phyloP scores from a whole-genome alignment of 1,140 invertebrate species.

The Temnothorax curvispinosus region DNA sequence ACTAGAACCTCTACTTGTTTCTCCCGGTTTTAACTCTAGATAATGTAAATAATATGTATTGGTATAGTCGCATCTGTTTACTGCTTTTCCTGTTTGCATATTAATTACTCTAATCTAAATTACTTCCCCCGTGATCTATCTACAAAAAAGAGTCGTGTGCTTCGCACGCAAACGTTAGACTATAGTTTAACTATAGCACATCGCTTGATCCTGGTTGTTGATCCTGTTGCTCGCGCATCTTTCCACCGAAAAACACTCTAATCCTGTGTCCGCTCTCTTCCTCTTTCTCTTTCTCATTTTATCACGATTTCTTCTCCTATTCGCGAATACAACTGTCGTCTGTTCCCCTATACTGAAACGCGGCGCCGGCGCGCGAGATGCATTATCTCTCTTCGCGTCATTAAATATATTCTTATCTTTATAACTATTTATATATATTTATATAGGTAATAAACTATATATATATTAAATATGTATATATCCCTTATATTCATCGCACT shows the following conservation, averaged over 20 bases:
- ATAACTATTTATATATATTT: slow-evolving; percentile 74
- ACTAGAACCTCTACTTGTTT: slow-evolving; percentile 82
- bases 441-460: slow-evolving; percentile 81
- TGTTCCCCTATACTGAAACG: slow-evolving; percentile 47
- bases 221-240: slow-evolving; percentile 69
- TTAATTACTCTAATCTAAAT: slow-evolving; percentile 70
- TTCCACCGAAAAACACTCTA: slow-evolving; percentile 25
- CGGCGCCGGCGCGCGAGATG: slow-evolving; percentile 40
- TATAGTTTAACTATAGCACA: slow-evolving; percentile 45
- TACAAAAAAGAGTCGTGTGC: slow-evolving; percentile 68
- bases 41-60: slow-evolving; percentile 85
- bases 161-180: slow-evolving; percentile 49
- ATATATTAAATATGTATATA: slow-evolving; percentile 79
- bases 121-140: slow-evolving; percentile 67
- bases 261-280: slow-evolving; percentile 25
- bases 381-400: slow-evolving; percentile 60
- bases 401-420: slow-evolving; percentile 75
- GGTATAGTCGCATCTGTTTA: slow-evolving; percentile 61
- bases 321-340: slow-evolving; percentile 45
- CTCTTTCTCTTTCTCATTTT: background rate
- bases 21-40: slow-evolving; percentile 80
- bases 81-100: slow-evolving; percentile 62
- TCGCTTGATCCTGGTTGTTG: slow-evolving; percentile 61
- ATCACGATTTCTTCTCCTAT: slow-evolving; percentile 5
- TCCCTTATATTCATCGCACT: slow-evolving; percentile 79